phyloP scores from a whole-genome alignment of 2,113 vertebrate species.

The Dasyprocta punctata region DNA sequence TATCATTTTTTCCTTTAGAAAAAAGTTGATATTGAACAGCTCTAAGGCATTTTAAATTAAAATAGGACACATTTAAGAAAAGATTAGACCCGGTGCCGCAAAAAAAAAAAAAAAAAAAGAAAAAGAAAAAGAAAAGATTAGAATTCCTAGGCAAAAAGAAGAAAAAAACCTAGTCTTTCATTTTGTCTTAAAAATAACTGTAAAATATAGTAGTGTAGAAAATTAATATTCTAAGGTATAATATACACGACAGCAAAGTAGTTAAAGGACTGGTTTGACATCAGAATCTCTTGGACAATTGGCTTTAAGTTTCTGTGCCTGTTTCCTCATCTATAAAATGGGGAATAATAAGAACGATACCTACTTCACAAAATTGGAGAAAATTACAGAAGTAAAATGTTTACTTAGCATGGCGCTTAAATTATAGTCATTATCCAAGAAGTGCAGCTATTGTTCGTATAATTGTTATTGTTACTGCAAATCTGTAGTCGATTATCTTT shows the following conservation, averaged over 20 bases:
- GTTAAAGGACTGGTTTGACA: background rate
- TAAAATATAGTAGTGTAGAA: constrained; percentile 13
- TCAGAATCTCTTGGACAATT: background rate
- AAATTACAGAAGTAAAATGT: background rate
- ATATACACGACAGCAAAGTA: background rate
- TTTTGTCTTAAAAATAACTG: constrained; percentile 41
- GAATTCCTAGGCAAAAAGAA: constrained; percentile 20
- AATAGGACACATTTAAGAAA: constrained; percentile 12
- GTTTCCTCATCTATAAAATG: background rate
- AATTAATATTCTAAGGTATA: background rate
- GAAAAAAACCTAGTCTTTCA: background rate
- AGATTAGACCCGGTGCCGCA: background rate
- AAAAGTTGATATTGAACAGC: constrained; percentile 1
- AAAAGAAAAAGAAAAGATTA: background rate
- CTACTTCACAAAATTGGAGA: background rate
- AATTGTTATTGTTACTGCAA: background rate
- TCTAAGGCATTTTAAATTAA: constrained; percentile 25
- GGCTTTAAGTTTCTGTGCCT: background rate
- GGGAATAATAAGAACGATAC: background rate
- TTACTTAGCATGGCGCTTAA: background rate
- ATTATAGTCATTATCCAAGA: background rate
- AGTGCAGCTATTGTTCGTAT: background rate
- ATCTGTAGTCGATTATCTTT: background rate
- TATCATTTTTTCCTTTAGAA: background rate
- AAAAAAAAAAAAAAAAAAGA: background rate